A percentile compares a stretch with the other conserved stretches of the same genome.
Evolutionary conservation across 2,888 invertebrate genomes (phyloP).

Genomic region (Alsophila aescularia): DNA sequence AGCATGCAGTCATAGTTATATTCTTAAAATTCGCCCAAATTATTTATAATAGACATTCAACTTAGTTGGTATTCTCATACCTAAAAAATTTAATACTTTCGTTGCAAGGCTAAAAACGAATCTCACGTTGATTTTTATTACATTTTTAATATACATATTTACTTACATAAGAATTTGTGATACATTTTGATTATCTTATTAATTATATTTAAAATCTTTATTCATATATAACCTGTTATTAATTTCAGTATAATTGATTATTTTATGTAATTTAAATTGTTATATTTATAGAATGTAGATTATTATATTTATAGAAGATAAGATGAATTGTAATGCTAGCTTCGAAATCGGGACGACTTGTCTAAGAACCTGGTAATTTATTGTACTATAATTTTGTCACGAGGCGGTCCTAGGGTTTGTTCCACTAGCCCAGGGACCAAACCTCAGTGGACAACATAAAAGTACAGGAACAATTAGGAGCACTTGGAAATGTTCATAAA

Average conservation of each 20-base stretch:
- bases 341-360: background rate
- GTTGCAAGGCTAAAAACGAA: conserved; percentile 43
- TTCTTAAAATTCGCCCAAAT: background rate
- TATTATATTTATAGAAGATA: background rate
- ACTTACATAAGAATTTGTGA: background rate
- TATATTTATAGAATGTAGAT: too few relatives aligned
- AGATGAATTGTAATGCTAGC: background rate
- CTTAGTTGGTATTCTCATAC: background rate
- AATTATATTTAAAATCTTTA: background rate
- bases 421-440: too few relatives aligned
- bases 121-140: conserved; percentile 42
- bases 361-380: background rate
- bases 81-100: conserved; percentile 14
- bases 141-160: conserved; percentile 12
- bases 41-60: background rate
- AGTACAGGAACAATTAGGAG: too few relatives aligned
- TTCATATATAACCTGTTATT: background rate
- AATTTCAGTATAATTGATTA: too few relatives aligned
- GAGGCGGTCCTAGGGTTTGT: too few relatives aligned
- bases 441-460: too few relatives aligned
- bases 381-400: too few relatives aligned
- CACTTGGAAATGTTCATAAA: too few relatives aligned
- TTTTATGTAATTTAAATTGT: background rate
- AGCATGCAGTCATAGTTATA: background rate
- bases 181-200: background rate